Evolutionary conservation across 2,888 invertebrate species (phyloP).

Genomic region (Dolichomitus sp.): DNA sequence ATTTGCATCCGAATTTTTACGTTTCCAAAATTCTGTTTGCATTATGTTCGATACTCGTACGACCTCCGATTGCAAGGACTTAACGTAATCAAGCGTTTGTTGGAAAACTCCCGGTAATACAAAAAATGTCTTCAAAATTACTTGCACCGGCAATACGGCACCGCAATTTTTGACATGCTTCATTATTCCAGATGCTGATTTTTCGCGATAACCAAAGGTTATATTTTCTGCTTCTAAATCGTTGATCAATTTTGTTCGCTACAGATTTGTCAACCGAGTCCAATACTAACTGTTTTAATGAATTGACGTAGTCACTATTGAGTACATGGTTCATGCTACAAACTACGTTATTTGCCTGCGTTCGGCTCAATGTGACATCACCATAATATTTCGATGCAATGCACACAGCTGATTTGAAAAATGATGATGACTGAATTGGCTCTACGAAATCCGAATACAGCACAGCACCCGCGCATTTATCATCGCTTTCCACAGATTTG

Average conservation of each 20-base stretch:
- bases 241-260: too few species aligned
- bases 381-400: neutral
- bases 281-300: conserved; percentile 29
- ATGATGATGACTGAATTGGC: too few species aligned
- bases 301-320: conserved; percentile 31
- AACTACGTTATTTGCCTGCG: neutral
- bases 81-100: conserved; percentile 1
- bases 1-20: too few species aligned
- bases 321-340: conserved; percentile 8
- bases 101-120: conserved; percentile 33
- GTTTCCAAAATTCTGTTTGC: neutral
- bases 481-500: too few species aligned
- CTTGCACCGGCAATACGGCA: neutral
- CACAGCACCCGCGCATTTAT: too few species aligned
- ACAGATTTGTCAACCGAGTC: conserved; percentile 15
- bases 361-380: neutral
- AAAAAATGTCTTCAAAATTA: conserved; percentile 22
- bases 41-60: too few species aligned
- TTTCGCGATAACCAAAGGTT: conserved; percentile 33
- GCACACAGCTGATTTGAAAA: neutral
- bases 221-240: conserved; percentile 5
- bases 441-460: too few species aligned
- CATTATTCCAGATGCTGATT: conserved; percentile 13
- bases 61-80: neutral
- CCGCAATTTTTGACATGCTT: conserved; percentile 2